These are phyloP conservation scores for Petroica traversi DNA, from an alignment of 2,113 vertebrate species.

Conservation along the genomic window DNA sequence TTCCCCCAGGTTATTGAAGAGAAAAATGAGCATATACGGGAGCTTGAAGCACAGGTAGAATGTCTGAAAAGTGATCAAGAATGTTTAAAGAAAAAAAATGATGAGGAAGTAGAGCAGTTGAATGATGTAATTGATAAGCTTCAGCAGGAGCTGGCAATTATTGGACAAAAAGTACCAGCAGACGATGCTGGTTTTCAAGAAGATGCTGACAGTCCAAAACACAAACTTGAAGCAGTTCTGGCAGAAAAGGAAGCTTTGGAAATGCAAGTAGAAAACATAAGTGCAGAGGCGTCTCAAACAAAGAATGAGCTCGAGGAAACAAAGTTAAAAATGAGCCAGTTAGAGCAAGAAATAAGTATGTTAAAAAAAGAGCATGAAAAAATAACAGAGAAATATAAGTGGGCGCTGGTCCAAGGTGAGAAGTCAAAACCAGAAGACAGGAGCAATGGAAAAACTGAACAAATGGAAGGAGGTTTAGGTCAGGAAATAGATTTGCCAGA, in stretches of 20 bases:
- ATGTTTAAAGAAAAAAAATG: slow-evolving; percentile 78
- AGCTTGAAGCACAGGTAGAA: slow-evolving; percentile 88
- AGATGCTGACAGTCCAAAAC: slow-evolving; percentile 69
- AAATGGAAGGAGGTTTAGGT: slow-evolving; percentile 58
- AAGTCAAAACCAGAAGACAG: not conserved
- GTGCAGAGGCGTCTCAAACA: slow-evolving; percentile 17
- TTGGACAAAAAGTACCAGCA: slow-evolving; percentile 75
- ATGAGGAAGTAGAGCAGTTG: slow-evolving; percentile 90
- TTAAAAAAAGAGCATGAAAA: slow-evolving; percentile 72
- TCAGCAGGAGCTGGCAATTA: slow-evolving; percentile 87
- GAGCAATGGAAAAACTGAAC: not conserved
- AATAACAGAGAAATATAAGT: slow-evolving; percentile 48
- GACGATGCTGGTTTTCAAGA: slow-evolving; percentile 72
- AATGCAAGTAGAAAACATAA: slow-evolving; percentile 64
- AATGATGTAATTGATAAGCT: slow-evolving; percentile 93
- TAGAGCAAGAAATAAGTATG: slow-evolving; percentile 73
- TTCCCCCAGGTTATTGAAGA: slow-evolving; percentile 78
- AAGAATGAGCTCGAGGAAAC: slow-evolving; percentile 77
- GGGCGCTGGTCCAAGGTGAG: not conserved
- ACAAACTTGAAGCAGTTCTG: slow-evolving; percentile 57
- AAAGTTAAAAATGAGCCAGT: slow-evolving; percentile 75
- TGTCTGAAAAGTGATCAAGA: slow-evolving; percentile 88
- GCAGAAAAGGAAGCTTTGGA: slow-evolving; percentile 71
- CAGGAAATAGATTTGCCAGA: slow-evolving; percentile 68
- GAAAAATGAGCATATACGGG: slow-evolving; percentile 82